These are phyloP conservation scores for Heterocephalus glaber DNA, from an alignment of 2,113 vertebrate species.

Conservation along the genomic window DNA sequence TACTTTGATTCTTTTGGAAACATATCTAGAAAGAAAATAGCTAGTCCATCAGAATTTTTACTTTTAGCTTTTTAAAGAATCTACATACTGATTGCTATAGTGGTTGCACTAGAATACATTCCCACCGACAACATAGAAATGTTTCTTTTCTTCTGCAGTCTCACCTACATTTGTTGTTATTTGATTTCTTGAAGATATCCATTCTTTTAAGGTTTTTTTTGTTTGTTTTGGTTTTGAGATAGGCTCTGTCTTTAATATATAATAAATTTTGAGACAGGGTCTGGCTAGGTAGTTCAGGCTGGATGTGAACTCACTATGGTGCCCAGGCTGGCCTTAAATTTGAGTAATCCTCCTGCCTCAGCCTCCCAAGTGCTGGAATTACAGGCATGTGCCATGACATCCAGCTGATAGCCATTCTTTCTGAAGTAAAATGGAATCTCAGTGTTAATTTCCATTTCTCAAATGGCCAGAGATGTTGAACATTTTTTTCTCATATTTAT, in stretches of 20 bases:
- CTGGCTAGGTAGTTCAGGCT: too few relatives aligned
- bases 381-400: not conserved
- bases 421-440: not conserved
- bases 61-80: not conserved
- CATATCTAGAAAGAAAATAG: not conserved
- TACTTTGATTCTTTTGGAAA: not conserved
- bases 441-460: not conserved
- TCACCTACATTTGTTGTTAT: not conserved
- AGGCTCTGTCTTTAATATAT: not conserved
- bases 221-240: not conserved
- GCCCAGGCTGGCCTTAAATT: not conserved
- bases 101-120: not conserved
- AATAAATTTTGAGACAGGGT: too few relatives aligned
- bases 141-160: not conserved
- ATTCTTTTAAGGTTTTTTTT: not conserved
- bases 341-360: not conserved
- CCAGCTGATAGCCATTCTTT: not conserved
- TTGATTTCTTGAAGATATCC: not conserved
- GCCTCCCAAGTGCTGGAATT: not conserved
- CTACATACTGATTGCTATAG: not conserved
- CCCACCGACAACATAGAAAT: not conserved
- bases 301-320: too few relatives aligned
- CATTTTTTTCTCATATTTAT: not conserved
- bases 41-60: not conserved
- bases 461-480: not conserved